These are phyloP conservation scores for Koerneria pararmatus DNA, from an alignment of 2,888 invertebrate genomes.

Conservation along the genomic window DNA sequence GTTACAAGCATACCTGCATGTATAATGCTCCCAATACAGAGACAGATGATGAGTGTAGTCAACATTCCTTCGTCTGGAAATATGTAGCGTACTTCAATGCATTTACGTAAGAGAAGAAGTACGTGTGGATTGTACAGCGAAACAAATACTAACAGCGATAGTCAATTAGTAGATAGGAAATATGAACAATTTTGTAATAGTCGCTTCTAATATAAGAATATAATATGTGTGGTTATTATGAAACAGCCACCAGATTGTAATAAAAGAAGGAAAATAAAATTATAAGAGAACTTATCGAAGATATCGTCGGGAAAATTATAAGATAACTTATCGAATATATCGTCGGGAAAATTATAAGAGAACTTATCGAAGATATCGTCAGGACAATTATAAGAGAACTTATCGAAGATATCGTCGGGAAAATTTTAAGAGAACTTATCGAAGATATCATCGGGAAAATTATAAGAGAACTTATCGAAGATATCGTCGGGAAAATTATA, in stretches of 20 bases:
- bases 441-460: too few relatives aligned
- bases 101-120: conserved; percentile 28
- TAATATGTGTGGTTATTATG: conserved; percentile 26
- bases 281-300: too few relatives aligned
- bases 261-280: conserved; percentile 30
- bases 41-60: conserved; percentile 30
- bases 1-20: conserved; percentile 31
- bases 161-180: conserved; percentile 21
- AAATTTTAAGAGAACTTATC: too few relatives aligned
- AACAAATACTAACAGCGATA: conserved; percentile 19
- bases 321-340: too few relatives aligned
- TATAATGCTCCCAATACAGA: conserved; percentile 28
- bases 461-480: too few relatives aligned
- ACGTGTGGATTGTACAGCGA: conserved; percentile 9
- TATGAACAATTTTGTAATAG: conserved; percentile 27
- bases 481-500: too few relatives aligned
- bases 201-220: conserved; percentile 24
- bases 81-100: conserved; percentile 30
- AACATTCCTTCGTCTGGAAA: conserved; percentile 29
- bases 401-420: too few relatives aligned
- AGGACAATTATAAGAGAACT: too few relatives aligned
- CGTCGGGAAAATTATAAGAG: too few relatives aligned
- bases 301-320: too few relatives aligned
- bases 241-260: conserved; percentile 29
- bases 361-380: too few relatives aligned